Percentiles rank a stretch among this genome's conserved stretches.
Conservation (phyloP, 1,140 invertebrate species). For the Physella acuta region DNA sequence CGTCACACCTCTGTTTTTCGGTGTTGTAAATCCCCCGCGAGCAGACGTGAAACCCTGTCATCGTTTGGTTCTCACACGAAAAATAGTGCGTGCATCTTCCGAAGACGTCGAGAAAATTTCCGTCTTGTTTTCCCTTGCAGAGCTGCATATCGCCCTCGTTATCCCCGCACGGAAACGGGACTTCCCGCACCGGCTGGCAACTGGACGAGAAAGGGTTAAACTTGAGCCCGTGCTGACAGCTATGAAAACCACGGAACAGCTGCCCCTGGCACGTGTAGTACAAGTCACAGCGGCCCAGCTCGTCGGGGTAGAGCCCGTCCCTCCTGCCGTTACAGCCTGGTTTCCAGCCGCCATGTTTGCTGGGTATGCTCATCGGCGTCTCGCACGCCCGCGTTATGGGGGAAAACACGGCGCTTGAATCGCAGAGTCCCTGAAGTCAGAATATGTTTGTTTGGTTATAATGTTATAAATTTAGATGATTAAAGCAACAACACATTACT, state of each 20-base stretch:
- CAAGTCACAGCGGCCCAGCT: constrained; percentile 31
- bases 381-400: constrained; percentile 32
- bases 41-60: constrained; percentile 30
- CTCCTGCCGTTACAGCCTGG: constrained; percentile 28
- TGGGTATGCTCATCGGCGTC: constrained; percentile 31
- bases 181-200: constrained; percentile 17
- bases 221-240: constrained; percentile 19
- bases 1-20: constrained; percentile 22
- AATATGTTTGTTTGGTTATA: too few species aligned
- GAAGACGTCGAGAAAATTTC: constrained; percentile 28
- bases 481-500: too few species aligned
- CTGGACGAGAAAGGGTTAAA: constrained; percentile 28
- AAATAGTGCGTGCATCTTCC: constrained; percentile 35
- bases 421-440: constrained; percentile 24
- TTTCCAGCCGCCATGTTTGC: constrained; percentile 32
- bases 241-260: constrained; percentile 30
- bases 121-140: constrained; percentile 24
- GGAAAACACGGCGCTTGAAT: constrained; percentile 31
- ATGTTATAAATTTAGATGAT: too few species aligned
- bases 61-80: constrained; percentile 17
- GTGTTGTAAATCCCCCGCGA: constrained; percentile 30
- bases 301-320: constrained; percentile 32
- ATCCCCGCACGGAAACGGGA: constrained; percentile 34
- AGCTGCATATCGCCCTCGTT: constrained; percentile 14
- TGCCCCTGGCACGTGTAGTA: constrained; percentile 29